Evolutionary conservation across 1,140 invertebrate genomes (phyloP), one percentile per base, ranked within the genome.

Genomic region (Eurosta solidaginis): DNA sequence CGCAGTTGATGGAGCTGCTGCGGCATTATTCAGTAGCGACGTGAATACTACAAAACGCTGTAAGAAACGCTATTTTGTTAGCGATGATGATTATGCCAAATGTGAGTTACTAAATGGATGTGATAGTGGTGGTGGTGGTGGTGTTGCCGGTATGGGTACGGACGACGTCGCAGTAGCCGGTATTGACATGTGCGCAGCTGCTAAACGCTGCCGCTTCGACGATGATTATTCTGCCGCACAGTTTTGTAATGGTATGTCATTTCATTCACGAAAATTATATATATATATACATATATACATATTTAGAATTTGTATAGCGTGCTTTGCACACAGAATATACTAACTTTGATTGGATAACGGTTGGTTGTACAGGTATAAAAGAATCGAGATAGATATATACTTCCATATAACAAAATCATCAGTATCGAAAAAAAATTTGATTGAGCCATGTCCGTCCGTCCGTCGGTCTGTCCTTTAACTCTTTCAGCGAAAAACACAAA

Each of bases 231-330:
- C 83, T 27, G 85, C 84, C 45, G 85, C 85, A 33, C 85, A 86
- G 79, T 86, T 85, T 82, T 86, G 82, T 79, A 86, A 86, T 79
- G 85, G 85, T 84, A 82, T 82, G 78, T n/a, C n/a, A 81, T 77
- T 80, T 79, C 44, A 68, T 68, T 68, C 59, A 40, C 33, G 4
- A 54, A 12, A 49, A 7, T 49, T 49, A 49, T 17, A 49, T 49
- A 49, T n/a, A 49, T 6, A 49, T n/a, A 5, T 22, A 2, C 50
- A 54, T 54, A 29, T 12, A 7, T 54, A 54, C 10, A n/a, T n/a
- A n/a, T n/a, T n/a, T n/a, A n/a, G n/a, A n/a, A n/a, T n/a, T n/a
- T n/a, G n/a, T n/a, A n/a, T n/a, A n/a, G n/a, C n/a, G n/a, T n/a
- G n/a, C n/a, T n/a, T n/a, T n/a, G n/a, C n/a, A n/a, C n/a, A n/a